These are phyloP conservation scores for Leptodactylus fallax DNA, from an alignment of 2,797 vertebrate species.

Conservation along the genomic window DNA sequence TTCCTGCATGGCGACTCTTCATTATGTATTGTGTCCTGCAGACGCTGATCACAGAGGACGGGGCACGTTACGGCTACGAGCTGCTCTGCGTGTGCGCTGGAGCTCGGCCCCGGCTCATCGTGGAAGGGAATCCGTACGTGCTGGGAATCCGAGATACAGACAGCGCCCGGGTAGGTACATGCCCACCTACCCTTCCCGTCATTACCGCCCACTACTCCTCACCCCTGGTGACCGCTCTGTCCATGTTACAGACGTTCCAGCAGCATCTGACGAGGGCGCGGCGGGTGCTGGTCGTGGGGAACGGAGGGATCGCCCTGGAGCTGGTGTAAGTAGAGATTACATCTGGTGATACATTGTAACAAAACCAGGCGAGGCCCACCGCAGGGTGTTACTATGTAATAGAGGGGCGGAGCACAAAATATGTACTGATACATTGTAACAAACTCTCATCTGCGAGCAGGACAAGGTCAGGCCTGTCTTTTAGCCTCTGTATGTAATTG, in stretches of 20 bases:
- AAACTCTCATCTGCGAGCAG: too few species aligned
- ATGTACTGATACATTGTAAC: too few species aligned
- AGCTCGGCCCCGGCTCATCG: conserved; percentile 87
- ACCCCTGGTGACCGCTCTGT: background rate
- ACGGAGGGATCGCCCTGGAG: conserved; percentile 95
- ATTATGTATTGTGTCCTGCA: conserved; percentile 65
- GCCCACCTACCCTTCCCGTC: background rate
- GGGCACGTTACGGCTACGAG: conserved; percentile 78
- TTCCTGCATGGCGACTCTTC: background rate
- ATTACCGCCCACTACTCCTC: too few species aligned
- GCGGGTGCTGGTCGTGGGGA: conserved; percentile 89
- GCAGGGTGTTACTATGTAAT: too few species aligned
- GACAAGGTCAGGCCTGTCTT: too few species aligned
- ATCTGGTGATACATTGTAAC: background rate
- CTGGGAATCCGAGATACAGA: conserved; percentile 96
- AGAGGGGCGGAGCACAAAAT: too few species aligned
- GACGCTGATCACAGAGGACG: conserved; percentile 85
- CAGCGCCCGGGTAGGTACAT: conserved; percentile 85
- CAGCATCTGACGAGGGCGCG: conserved; percentile 84
- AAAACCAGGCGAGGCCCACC: background rate
- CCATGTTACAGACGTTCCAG: conserved; percentile 85
- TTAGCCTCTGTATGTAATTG: too few species aligned
- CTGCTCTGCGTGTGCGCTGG: conserved; percentile 93
- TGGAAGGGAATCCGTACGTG: conserved; percentile 82
- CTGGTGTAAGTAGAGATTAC: conserved; percentile 84